Evolutionary conservation across 2,888 invertebrate species (phyloP), one percentile per base, ranked within the genome.

Genomic region (Antitype chi): DNA sequence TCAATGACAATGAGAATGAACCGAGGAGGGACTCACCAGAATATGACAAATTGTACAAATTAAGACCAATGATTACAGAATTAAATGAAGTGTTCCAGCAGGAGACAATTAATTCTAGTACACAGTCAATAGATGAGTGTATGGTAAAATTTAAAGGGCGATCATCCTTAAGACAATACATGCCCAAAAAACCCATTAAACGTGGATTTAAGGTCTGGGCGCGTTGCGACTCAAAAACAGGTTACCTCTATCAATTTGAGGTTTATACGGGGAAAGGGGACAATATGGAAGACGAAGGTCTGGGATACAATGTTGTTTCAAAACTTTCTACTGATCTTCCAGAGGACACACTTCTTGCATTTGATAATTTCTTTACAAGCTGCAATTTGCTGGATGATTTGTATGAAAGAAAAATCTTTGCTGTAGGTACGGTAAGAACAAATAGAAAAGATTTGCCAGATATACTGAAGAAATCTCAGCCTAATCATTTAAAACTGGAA

Each of bases 1-100:
- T 62, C 32, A 62, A 62, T 62, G 62, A 62, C 32, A 62, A 60
- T 60, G 60, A 60, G 20, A 60, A 62, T 38, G 62, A 62, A 62
- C 32, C 62, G 13, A 62, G 23, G 7, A 32, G 62, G 62, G 32
- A 62, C 62, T 62, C 59, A 59, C 28, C 59, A 28, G 25, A 59
- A 28, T 59, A 28, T 20, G 25, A 59, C 20, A 59, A 25, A 59
- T 25, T 59, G 59, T 59, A 59, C 17, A 25, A 59, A 25, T 59
- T 59, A 8, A 25, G 17, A 59, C 59, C 59, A 59, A 59, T 59
- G 59, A 59, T 59, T 59, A 25, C 15, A 0, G 59, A 59, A 17
- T 8, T 17, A 17, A 59, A 59, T 59, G 17, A 59, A 59, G 25
- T 59, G 59, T 25, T 25, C 25, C 59, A 25, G 59, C 59, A 59